phyloP scores from a whole-genome alignment of 37 sponge, comb jelly and placozoan species.

The Hexactinellida sp. region DNA sequence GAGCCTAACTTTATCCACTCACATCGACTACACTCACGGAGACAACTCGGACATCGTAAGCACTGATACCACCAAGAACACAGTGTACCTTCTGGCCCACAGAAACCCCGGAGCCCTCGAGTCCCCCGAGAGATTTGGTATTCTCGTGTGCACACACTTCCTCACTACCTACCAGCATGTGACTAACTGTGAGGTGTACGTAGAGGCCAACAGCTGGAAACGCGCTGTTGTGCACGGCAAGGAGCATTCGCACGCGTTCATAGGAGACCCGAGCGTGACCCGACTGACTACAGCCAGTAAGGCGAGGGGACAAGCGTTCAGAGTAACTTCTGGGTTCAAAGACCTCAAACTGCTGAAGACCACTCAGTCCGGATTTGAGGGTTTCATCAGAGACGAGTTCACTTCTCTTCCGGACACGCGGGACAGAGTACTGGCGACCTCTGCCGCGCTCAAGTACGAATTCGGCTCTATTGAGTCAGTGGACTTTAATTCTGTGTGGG shows the following conservation, averaged over 20 bases:
- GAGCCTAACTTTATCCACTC: constrained; percentile 18
- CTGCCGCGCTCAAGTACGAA: constrained; percentile 24
- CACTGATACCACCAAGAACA: constrained; percentile 50
- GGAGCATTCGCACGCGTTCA: constrained; percentile 45
- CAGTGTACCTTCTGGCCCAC: constrained; percentile 30
- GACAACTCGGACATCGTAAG: constrained; percentile 40
- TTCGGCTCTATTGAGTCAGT: constrained; percentile 11
- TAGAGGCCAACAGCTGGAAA: constrained; percentile 23
- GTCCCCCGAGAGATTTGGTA: constrained; percentile 38
- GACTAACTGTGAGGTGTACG: neutral
- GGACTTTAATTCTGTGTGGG: constrained; percentile 35
- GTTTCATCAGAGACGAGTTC: constrained; percentile 29
- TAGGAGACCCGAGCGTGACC: constrained; percentile 10
- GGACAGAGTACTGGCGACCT: constrained; percentile 35
- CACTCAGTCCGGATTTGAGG: constrained; percentile 51
- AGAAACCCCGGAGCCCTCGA: constrained; percentile 24
- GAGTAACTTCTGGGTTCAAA: constrained; percentile 25
- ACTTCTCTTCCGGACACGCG: constrained; percentile 32
- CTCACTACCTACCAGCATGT: constrained; percentile 33
- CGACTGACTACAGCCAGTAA: constrained; percentile 29
- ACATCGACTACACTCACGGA: constrained; percentile 28
- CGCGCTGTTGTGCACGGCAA: constrained; percentile 30
- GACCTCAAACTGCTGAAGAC: constrained; percentile 42
- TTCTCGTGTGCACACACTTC: constrained; percentile 34
- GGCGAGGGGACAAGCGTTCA: constrained; percentile 15